Conservation (phyloP, 2,888 invertebrate genomes). For the Anarsia innoxiella region DNA sequence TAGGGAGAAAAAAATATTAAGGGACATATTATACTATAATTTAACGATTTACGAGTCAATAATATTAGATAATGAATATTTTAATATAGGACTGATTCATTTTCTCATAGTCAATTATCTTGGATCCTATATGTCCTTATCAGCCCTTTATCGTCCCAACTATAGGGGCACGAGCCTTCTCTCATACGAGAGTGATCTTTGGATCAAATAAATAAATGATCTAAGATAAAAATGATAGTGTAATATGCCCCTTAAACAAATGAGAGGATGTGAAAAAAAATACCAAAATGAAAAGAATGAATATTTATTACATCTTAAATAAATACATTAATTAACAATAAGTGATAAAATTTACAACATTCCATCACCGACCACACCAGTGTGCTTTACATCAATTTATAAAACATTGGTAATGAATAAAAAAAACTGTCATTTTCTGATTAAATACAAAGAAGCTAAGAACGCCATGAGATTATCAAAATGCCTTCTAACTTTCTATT, state of each 20-base stretch:
- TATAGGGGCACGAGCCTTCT: no score
- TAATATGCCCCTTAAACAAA: no score
- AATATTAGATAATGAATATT: no score
- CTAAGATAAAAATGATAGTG: no score
- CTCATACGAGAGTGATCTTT: neutral
- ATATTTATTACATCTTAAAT: conserved; percentile 64
- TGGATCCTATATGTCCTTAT: no score
- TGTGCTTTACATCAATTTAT: conserved; percentile 18
- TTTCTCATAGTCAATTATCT: no score
- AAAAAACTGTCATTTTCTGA: conserved; percentile 12
- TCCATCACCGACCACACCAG: conserved; percentile 47
- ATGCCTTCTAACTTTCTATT: conserved; percentile 1
- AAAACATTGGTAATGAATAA: conserved; percentile 17
- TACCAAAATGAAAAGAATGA: conserved; percentile 40
- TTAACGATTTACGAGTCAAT: no score
- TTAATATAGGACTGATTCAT: no score
- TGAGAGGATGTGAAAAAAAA: neutral
- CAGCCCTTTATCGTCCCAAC: no score
- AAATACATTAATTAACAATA: conserved; percentile 55
- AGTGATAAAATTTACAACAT: conserved; percentile 56
- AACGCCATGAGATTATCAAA: conserved; percentile 2
- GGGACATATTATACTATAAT: no score
- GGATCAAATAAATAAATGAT: neutral
- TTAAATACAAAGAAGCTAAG: neutral
- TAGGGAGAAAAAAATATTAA: no score